These are phyloP conservation scores for Archips xylosteana DNA, from an alignment of 2,888 invertebrate species.

Conservation along the genomic window DNA sequence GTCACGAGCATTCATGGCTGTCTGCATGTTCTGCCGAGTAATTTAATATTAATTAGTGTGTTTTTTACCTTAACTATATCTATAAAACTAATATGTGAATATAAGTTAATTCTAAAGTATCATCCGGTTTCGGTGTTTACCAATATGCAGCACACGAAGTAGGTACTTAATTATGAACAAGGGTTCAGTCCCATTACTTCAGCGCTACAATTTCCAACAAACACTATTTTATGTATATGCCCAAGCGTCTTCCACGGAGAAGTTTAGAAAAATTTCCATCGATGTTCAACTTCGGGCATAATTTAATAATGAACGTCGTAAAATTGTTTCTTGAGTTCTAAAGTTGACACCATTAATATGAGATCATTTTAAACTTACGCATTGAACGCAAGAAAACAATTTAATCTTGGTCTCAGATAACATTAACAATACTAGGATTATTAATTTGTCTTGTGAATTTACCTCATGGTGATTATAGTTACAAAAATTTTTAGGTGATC, in stretches of 20 bases:
- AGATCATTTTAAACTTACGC: conserved; percentile 14
- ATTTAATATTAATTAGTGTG: too few relatives aligned
- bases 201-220: neutral
- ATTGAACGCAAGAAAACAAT: conserved; percentile 3
- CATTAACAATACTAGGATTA: neutral
- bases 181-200: neutral
- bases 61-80: too few relatives aligned
- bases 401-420: conserved; percentile 4
- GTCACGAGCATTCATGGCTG: too few relatives aligned
- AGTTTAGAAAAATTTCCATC: conserved; percentile 65
- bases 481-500: too few relatives aligned
- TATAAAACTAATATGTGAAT: too few relatives aligned
- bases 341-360: conserved; percentile 41
- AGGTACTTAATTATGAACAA: neutral
- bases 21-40: too few relatives aligned
- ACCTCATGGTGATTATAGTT: neutral
- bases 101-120: too few relatives aligned
- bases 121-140: too few relatives aligned
- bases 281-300: conserved; percentile 54
- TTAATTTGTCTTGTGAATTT: neutral
- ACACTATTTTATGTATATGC: conserved; percentile 12
- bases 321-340: conserved; percentile 58
- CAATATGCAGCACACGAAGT: too few relatives aligned
- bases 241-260: conserved; percentile 37
- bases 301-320: conserved; percentile 65